Base-by-base conservation (phyloP, 2,888 invertebrate genomes). In the Microplitis manilae region DNA sequence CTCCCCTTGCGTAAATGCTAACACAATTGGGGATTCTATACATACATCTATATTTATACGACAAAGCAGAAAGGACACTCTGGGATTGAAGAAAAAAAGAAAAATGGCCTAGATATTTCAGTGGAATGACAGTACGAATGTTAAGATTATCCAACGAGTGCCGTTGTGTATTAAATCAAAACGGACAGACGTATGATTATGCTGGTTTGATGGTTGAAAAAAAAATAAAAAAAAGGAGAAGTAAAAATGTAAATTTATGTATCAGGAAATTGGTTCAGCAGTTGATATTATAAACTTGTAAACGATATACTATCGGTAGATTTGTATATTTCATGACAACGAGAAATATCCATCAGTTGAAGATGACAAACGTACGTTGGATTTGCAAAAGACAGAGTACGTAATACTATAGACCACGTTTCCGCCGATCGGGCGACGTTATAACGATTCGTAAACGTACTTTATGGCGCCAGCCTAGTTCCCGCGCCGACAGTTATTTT, bases 361-460 rank as follows among this genome's bases (percentile, higher is more conserved):
- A 64, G 64, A 64, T 20, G 8, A 20, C 20, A 64, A 64, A 64
- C 64, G 17, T 50, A 50, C 9, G 20, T 50, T 50, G 50, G 50
- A 1, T 13, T 50, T 13, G 50, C 13, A 13, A 38, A 70, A 13
- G 17, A 75, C 69, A 17, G 62, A n/a, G 15, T 62, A 73, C 73
- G 59, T 77, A 72, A 62, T 41, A 60, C 69, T 79, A 71, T 77
- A 76, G 74, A 72, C 68, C 71, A 77, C 71, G 75, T 75, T 69
- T 73, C 68, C 78, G 79, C 68, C 80, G 79, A 81, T 84, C 80
- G 79, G 83, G 80, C 81, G 81, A 79, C 80, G 80, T 80, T 81
- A 81, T 84, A 83, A 84, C 83, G 83, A 83, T 84, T 85, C 81
- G 83, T 79, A 82, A 83, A 82, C 83, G 83, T 82, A 83, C 83